These are phyloP conservation scores for Pagetopsis macropterus DNA, from an alignment of 2,797 vertebrate genomes.

Conservation along the genomic window DNA sequence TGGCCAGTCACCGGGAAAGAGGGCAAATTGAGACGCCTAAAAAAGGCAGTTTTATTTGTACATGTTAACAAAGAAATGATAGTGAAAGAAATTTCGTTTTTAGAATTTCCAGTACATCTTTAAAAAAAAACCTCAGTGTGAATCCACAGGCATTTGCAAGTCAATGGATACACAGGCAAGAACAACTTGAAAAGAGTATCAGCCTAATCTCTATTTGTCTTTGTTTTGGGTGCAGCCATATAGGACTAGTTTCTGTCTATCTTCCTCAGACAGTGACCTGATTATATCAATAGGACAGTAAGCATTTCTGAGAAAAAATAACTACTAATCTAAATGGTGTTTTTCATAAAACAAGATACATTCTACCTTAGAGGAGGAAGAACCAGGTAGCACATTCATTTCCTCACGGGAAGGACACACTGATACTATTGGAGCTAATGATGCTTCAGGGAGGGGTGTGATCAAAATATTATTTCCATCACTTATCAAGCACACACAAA, in stretches of 20 bases:
- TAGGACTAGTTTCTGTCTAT: slow-evolving; percentile 8
- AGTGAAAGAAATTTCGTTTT: slow-evolving; percentile 17
- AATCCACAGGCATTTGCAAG: background rate
- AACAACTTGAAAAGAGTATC: slow-evolving; percentile 8
- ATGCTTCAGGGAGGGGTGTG: background rate
- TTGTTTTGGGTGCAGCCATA: background rate
- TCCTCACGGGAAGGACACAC: slow-evolving; percentile 18
- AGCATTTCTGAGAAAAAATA: slow-evolving; percentile 8
- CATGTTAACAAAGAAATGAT: slow-evolving; percentile 59
- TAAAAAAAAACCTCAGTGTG: slow-evolving; percentile 4
- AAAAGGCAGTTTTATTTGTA: slow-evolving; percentile 39
- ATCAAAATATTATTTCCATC: slow-evolving; percentile 25
- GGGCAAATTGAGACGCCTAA: slow-evolving; percentile 29
- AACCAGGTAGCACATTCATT: slow-evolving; percentile 31
- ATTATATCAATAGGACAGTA: slow-evolving; percentile 33
- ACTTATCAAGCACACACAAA: slow-evolving; percentile 11
- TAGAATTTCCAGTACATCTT: background rate
- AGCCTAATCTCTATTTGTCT: slow-evolving; percentile 4
- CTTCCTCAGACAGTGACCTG: slow-evolving; percentile 22
- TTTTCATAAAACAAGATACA: slow-evolving; percentile 21
- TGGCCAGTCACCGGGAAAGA: slow-evolving; percentile 4
- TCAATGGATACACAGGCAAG: background rate
- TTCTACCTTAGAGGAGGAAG: slow-evolving; percentile 11
- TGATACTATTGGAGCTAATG: background rate
- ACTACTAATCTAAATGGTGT: slow-evolving; percentile 25